Conservation (phyloP, 1,140 invertebrate genomes). For the Drosophila dunni region DNA sequence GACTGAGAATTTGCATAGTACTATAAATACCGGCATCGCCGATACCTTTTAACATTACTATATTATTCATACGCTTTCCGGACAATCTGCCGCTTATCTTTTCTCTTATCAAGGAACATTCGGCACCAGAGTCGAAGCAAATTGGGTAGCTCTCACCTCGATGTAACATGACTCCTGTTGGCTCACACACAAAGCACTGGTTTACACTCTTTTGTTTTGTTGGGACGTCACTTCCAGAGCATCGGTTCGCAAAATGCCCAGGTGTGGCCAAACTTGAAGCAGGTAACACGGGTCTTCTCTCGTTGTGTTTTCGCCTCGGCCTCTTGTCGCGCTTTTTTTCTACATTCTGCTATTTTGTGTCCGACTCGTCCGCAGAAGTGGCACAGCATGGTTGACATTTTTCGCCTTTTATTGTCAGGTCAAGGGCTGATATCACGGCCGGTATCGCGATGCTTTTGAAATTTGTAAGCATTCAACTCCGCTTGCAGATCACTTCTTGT, state of each 20-base stretch:
- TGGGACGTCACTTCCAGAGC: not conserved
- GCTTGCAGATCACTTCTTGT: not conserved
- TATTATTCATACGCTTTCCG: slow-evolving; percentile 1
- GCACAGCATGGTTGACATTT: slow-evolving; percentile 31
- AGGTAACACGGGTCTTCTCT: slow-evolving; percentile 25
- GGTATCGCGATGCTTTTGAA: slow-evolving; percentile 13
- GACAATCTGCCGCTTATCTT: not conserved
- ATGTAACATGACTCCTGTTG: slow-evolving; percentile 20
- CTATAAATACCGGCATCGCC: slow-evolving; percentile 1
- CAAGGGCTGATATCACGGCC: not conserved
- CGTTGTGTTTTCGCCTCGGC: not conserved
- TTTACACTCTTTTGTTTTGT: not conserved
- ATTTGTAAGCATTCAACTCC: slow-evolving; percentile 26
- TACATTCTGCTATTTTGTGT: slow-evolving; percentile 29
- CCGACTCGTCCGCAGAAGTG: not conserved
- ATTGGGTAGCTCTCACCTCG: slow-evolving; percentile 19
- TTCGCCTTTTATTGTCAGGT: slow-evolving; percentile 19
- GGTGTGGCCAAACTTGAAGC: slow-evolving; percentile 27
- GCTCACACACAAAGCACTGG: slow-evolving; percentile 8
- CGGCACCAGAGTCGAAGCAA: slow-evolving; percentile 11
- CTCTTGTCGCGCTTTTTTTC: slow-evolving; percentile 29
- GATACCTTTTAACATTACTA: slow-evolving; percentile 9
- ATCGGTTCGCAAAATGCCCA: not conserved
- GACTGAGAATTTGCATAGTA: not conserved
- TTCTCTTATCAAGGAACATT: slow-evolving; percentile 7